Base-by-base conservation (phyloP, 2,888 invertebrate species). In the Tryphoninae sp. region DNA sequence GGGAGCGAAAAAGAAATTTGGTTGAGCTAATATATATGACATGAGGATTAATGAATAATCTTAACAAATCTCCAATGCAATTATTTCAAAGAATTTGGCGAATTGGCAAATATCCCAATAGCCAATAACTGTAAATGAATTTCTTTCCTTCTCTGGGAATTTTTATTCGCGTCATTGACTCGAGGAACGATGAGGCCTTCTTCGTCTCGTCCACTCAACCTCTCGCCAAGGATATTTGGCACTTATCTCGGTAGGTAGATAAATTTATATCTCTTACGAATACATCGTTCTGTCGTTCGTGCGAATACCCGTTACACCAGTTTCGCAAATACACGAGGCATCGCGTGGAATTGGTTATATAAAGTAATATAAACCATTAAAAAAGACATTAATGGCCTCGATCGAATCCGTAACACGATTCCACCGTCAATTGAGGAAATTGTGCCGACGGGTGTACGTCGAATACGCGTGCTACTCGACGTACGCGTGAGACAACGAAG, bases 401-500 rank as follows among this genome's bases (percentile, higher is more conserved):
- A 82, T 79, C 65, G 75, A 76, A 82, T 78, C 68, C 58, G 82
- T 79, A 72, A 82, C 82, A 79, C 76, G 79, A 82, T 76, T 68
- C 79, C 61, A 55, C 51, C 72, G 68, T 76, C 82, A 82, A 82
- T 82, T 79, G 79, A 79, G 76, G 68, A 77, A 82, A 82, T 59
- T 53, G 62, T 73, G 72, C 45, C 79, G 76, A 55, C 42, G 40
- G 33, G 58, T 61, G 11, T 33, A 51, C n/a, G 40, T 40, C 9
- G 59, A 33, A 51, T 26, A 55, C 53, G 13, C 11, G 64, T 65
- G 53, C 55, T 62, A 64, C 53, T 62, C 64, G 67, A 33, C 45
- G 19, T 22, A 58, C 9, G 65, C 71, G 3, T 23, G 72, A 62
- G 58, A 55, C 11, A 42, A 69, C 53, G 62, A 64, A 69, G 22